Evolutionary conservation across 2,888 invertebrate species (phyloP).

Genomic region (Brachyptera putata): DNA sequence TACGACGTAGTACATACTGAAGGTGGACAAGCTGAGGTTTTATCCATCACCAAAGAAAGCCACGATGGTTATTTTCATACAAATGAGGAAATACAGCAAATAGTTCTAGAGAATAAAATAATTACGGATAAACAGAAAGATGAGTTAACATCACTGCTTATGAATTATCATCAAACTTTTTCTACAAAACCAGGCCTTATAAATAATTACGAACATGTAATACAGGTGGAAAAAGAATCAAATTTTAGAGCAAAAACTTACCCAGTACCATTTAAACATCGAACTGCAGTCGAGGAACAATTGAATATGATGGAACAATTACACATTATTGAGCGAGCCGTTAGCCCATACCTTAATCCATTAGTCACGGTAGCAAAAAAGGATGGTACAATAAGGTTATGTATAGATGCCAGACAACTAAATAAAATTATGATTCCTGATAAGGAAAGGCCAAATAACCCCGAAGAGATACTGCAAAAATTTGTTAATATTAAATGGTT

Average conservation of each 20-base stretch:
- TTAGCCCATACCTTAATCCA: slow-evolving; percentile 12
- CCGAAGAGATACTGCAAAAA: not conserved
- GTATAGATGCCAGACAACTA: slow-evolving; percentile 16
- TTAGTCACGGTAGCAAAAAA: slow-evolving; percentile 21
- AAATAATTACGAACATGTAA: not conserved
- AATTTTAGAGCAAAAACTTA: not conserved
- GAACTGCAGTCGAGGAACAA: not conserved
- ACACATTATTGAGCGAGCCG: slow-evolving; percentile 17
- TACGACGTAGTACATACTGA: too few relatives aligned
- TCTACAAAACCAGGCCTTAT: not conserved
- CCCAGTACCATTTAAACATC: not conserved
- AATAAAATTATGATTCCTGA: slow-evolving; percentile 10
- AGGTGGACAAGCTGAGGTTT: too few relatives aligned
- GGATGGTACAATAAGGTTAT: slow-evolving; percentile 6
- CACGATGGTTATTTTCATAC: too few relatives aligned
- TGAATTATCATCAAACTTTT: not conserved
- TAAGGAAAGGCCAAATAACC: slow-evolving; percentile 6
- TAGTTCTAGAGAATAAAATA: not conserved
- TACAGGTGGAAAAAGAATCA: not conserved
- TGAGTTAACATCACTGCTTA: not conserved
- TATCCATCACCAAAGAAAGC: too few relatives aligned
- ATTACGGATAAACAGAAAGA: not conserved
- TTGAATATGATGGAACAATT: not conserved
- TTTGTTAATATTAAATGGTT: not conserved
- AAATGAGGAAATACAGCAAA: not conserved